These are phyloP conservation scores for Drosophila nr. fundita DNA, from an alignment of 2,888 invertebrate species.

Conservation along the genomic window DNA sequence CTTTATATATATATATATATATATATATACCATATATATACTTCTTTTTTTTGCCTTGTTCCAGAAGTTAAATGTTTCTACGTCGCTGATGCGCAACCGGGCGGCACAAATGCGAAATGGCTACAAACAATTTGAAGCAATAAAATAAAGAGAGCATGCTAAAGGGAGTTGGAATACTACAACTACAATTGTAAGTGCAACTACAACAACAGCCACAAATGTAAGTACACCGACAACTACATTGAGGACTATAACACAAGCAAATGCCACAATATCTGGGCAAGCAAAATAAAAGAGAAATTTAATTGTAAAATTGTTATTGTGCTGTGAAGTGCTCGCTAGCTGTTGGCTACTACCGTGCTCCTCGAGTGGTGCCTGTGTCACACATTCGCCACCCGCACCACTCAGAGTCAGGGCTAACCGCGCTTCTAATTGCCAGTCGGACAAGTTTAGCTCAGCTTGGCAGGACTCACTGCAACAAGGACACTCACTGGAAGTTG, in stretches of 20 bases:
- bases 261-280: conserved; percentile 63
- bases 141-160: conserved; percentile 77
- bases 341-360: conserved; percentile 15
- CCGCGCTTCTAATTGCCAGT: conserved; percentile 61
- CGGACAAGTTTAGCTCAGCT: conserved; percentile 18
- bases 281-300: conserved; percentile 71
- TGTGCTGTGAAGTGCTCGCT: conserved; percentile 55
- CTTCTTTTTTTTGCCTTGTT: conserved; percentile 42
- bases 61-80: conserved; percentile 76
- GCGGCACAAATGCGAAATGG: conserved; percentile 80
- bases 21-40: not conserved
- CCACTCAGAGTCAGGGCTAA: conserved; percentile 11
- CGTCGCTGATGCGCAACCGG: conserved; percentile 76
- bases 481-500: conserved; percentile 26
- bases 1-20: not conserved
- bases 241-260: conserved; percentile 28
- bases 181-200: conserved; percentile 35
- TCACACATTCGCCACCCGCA: conserved; percentile 36
- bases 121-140: conserved; percentile 80
- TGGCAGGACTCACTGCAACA: conserved; percentile 22
- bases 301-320: conserved; percentile 79
- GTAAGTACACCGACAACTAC: conserved; percentile 27
- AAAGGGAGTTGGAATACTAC: conserved; percentile 20
- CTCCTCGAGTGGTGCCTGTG: conserved; percentile 40
- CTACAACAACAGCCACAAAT: conserved; percentile 23